Percentiles rank a stretch among this genome's conserved stretches.
These are phyloP conservation scores for Phataginus tricuspis DNA, from an alignment of 2,797 vertebrate species.

Conservation along the genomic window DNA sequence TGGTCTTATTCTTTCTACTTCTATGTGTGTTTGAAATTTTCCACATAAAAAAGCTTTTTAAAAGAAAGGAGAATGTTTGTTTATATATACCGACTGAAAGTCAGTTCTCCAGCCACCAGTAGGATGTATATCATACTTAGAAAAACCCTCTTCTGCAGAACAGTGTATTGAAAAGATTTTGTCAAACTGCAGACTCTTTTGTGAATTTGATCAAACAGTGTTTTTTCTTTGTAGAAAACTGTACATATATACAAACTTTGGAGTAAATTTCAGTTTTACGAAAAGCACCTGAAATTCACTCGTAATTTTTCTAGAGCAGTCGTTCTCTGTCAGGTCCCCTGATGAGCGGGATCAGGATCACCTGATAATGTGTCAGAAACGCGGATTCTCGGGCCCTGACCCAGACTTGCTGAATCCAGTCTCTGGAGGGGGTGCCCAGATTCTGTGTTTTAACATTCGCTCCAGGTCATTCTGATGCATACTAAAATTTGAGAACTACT, in stretches of 20 bases:
- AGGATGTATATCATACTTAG: neutral
- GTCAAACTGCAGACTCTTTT: neutral
- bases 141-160: neutral
- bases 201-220: constrained; percentile 34
- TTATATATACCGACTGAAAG: neutral
- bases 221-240: constrained; percentile 32
- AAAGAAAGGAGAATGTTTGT: neutral
- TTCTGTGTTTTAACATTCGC: neutral
- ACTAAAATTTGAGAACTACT: neutral
- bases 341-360: neutral
- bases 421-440: neutral
- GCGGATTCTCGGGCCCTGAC: neutral
- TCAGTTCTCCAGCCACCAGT: constrained; percentile 23
- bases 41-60: neutral
- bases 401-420: constrained; percentile 6
- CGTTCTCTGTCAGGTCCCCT: neutral
- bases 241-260: neutral
- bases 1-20: neutral
- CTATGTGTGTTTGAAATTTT: constrained; percentile 7
- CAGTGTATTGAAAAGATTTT: constrained; percentile 16
- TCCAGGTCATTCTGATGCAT: neutral
- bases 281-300: neutral
- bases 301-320: neutral
- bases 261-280: constrained; percentile 8
- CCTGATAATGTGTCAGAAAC: constrained; percentile 21